These are phyloP conservation scores for Hippoglossus stenolepis DNA, from an alignment of 2,113 vertebrate species.

Conservation along the genomic window DNA sequence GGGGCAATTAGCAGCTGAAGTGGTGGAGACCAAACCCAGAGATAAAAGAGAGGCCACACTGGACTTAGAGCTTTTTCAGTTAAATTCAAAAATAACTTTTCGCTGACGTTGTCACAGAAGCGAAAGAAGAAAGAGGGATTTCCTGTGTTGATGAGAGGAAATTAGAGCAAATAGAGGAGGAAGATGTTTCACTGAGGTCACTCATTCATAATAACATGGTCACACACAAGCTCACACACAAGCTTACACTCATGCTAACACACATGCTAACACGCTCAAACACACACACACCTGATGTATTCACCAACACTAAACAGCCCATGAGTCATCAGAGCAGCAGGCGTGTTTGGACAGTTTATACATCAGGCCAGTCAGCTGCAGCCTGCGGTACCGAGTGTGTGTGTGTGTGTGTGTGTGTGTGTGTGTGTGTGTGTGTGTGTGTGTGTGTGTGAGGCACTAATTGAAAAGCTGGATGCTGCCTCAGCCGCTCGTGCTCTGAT, in stretches of 20 bases:
- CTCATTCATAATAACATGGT: conserved; percentile 45
- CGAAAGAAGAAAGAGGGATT: conserved; percentile 15
- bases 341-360: conserved; percentile 51
- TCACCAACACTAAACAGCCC: conserved; percentile 21
- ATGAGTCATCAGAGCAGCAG: conserved; percentile 64
- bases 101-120: neutral
- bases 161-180: conserved; percentile 46
- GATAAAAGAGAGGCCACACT: no score
- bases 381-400: neutral
- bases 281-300: conserved; percentile 45
- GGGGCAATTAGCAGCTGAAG: no score
- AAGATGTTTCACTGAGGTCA: conserved; percentile 43
- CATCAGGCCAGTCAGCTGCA: conserved; percentile 33
- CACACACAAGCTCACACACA: conserved; percentile 6
- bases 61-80: no score
- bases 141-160: neutral
- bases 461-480: conserved; percentile 57
- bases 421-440: no score
- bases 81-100: no score
- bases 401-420: no score
- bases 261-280: conserved; percentile 20
- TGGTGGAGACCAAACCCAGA: no score
- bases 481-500: conserved; percentile 10
- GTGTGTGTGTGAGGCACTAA: conserved; percentile 25
- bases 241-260: neutral